Evolutionary conservation across 2,797 vertebrate species (phyloP).

Genomic region (Enoplosus armatus): DNA sequence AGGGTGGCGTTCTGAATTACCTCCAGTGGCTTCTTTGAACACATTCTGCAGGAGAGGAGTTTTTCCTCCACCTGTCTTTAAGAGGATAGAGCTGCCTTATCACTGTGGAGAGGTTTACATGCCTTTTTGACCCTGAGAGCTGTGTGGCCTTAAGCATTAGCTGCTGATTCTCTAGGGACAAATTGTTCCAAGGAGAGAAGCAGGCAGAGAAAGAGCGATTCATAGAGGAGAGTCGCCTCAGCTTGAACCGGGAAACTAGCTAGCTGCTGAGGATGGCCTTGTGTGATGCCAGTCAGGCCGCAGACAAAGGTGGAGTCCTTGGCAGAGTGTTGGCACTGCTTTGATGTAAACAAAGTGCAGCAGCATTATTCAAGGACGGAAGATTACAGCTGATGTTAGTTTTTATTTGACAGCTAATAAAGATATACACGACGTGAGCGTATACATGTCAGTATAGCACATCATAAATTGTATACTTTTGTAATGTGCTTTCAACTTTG

Average conservation of each 20-base stretch:
- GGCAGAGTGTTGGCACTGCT: not conserved
- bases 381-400: not conserved
- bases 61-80: not conserved
- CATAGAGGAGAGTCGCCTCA: not conserved
- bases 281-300: not conserved
- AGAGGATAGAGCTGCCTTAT: not conserved
- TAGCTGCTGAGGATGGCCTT: not conserved
- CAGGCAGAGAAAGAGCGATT: conserved; percentile 2
- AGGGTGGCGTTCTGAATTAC: not conserved
- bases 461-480: not conserved
- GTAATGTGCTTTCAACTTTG: not conserved
- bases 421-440: not conserved
- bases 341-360: not conserved
- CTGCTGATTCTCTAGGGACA: conserved; percentile 23
- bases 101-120: conserved; percentile 18
- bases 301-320: not conserved
- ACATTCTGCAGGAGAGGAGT: not conserved
- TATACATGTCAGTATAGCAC: not conserved
- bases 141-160: conserved; percentile 12
- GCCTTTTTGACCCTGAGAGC: conserved; percentile 18
- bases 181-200: not conserved
- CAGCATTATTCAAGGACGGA: not conserved
- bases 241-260: not conserved
- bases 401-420: conserved; percentile 29
- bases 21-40: not conserved